phyloP scores from a whole-genome alignment of 2,888 invertebrate species.

The Trisateles emortualis region DNA sequence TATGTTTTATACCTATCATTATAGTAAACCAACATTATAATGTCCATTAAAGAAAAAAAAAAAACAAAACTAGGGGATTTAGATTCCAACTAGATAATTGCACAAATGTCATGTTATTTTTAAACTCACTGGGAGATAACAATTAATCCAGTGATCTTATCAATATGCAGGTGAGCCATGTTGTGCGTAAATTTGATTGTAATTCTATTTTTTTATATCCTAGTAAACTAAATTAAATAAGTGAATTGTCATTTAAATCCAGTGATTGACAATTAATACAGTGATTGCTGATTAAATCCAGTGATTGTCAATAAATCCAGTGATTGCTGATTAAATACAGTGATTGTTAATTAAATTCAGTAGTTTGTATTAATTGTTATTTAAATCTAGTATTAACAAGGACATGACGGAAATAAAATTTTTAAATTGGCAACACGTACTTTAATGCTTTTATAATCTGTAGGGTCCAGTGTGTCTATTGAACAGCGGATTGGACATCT shows the following conservation, averaged over 20 bases:
- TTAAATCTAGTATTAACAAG: neutral
- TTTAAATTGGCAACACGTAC: neutral
- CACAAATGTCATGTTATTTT: neutral
- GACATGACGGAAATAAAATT: neutral
- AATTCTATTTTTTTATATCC: too few species aligned
- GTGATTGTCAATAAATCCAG: neutral
- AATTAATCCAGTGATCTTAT: neutral
- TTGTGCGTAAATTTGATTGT: too few species aligned
- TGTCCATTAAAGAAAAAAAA: too few species aligned
- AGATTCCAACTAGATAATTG: neutral
- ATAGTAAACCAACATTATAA: too few species aligned
- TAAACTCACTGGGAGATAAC: neutral
- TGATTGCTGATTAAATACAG: neutral
- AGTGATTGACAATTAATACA: too few species aligned
- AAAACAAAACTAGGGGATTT: neutral
- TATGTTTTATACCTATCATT: too few species aligned
- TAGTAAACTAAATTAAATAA: too few species aligned
- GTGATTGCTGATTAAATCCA: neutral
- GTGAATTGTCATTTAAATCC: too few species aligned
- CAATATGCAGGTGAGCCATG: neutral
- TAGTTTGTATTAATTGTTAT: neutral
- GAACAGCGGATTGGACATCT: slow-evolving; percentile 6
- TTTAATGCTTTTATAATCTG: neutral
- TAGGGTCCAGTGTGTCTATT: neutral
- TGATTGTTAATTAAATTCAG: neutral